phyloP scores from a whole-genome alignment of 2,113 vertebrate genomes.

The Sula dactylatra region DNA sequence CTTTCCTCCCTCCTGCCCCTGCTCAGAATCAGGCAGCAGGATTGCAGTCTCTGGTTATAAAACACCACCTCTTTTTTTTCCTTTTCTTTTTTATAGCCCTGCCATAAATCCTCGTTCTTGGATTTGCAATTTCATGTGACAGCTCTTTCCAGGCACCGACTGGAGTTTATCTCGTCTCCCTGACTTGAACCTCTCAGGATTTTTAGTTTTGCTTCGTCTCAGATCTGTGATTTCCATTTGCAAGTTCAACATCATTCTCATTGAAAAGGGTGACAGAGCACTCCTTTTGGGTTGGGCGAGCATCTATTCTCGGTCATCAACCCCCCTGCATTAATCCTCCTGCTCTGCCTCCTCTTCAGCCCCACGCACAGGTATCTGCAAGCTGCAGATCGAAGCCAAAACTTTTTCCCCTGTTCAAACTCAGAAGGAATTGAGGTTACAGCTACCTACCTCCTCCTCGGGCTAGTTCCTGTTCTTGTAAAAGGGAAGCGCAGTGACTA shows the following conservation, averaged over 20 bases:
- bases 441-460: background rate
- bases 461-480: background rate
- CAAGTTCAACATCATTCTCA: background rate
- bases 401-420: background rate
- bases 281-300: background rate
- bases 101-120: conserved; percentile 17
- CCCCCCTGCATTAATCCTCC: background rate
- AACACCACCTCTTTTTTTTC: background rate
- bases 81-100: background rate
- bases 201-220: background rate
- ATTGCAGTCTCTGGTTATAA: conserved; percentile 16
- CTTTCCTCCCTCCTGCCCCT: background rate
- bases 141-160: background rate
- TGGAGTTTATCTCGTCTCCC: background rate
- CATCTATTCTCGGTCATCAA: background rate
- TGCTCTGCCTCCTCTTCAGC: background rate
- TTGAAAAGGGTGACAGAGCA: background rate
- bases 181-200: conserved; percentile 7
- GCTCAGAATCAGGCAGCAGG: background rate
- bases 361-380: accelerated
- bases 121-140: conserved; percentile 52
- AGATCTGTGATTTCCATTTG: background rate
- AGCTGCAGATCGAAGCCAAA: background rate
- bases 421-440: background rate
- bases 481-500: background rate